Evolutionary conservation across 2,797 vertebrate genomes (phyloP), one percentile per base, ranked within the genome.

Genomic region (Enoplosus armatus): DNA sequence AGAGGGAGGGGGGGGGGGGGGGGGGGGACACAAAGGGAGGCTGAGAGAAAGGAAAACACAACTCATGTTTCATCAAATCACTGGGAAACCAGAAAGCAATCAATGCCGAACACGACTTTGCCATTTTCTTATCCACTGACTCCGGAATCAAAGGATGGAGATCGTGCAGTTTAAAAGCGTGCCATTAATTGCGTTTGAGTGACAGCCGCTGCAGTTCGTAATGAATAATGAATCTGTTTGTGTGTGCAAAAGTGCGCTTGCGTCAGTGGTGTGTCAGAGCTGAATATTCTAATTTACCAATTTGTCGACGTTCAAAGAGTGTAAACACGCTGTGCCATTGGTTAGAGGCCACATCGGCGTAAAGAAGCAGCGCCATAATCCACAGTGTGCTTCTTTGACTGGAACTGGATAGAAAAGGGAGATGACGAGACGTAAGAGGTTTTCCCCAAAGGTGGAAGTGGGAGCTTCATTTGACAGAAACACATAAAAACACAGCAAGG

Each of bases 31-130:
- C 79, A 87, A 86, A 85, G 80, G 80, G 51, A 67, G 47, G 50
- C 74, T 0, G 72, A 24, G 80, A 82, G 81, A 81, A 84, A 84
- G 70, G 60, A 59, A 82, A 88, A 86, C 72, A 80, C 85, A 70
- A 79, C 75, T 87, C 80, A 11, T 22, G 31, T 91, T 91, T 90
- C 86, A 90, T 85, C 82, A 85, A 89, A 86, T 86, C 84, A 69
- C 64, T 50, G 1, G 78, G 76, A 80, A 77, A 75, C 51, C 79
- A 80, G 72, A 86, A 80, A 67, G 75, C 74, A 88, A 93, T 91
- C 87, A 83, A 87, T 80, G 81, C 81, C 22, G 33, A 77, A 80
- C 82, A 73, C 63, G 24, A 41, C 79, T 71, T 51, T 50, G 62
- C 81, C 68, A 72, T 88, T 90, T 90, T 84, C 83, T 82, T 64